Conservation (phyloP, 2,888 invertebrate genomes). For the Drosophila sordidapex region DNA sequence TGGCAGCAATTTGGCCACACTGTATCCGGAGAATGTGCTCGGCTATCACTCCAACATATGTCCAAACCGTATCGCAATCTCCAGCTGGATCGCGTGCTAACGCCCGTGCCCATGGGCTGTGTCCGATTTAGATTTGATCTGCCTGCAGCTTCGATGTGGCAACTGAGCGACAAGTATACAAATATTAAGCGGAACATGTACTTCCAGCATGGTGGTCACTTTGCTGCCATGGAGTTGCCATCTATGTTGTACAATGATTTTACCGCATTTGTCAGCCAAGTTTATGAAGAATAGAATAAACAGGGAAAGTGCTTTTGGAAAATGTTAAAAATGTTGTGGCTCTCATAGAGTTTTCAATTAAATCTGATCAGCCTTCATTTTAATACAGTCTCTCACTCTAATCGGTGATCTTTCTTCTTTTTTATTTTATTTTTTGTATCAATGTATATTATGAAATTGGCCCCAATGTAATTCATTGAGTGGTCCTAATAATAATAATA, state of each 20-base stretch:
- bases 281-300: conserved; percentile 23
- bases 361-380: not conserved
- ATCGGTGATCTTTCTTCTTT: not conserved
- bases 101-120: conserved; percentile 90
- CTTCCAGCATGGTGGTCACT: conserved; percentile 92
- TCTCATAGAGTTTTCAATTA: not conserved
- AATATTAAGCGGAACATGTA: conserved; percentile 89
- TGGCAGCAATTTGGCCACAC: conserved; percentile 87
- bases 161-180: conserved; percentile 87
- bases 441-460: not conserved
- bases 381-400: not conserved
- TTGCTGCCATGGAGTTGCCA: conserved; percentile 93
- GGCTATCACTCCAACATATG: conserved; percentile 87
- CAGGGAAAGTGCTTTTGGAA: not conserved
- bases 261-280: conserved; percentile 86
- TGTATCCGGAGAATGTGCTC: conserved; percentile 87
- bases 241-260: conserved; percentile 90
- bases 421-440: not conserved
- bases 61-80: conserved; percentile 59
- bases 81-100: conserved; percentile 86
- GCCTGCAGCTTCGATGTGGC: conserved; percentile 86
- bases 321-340: not conserved
- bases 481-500: not conserved
- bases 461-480: not conserved
- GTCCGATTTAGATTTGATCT: conserved; percentile 91